Conservation (phyloP, 2,113 vertebrate species). For the Cyphomyrus plagiostoma region DNA sequence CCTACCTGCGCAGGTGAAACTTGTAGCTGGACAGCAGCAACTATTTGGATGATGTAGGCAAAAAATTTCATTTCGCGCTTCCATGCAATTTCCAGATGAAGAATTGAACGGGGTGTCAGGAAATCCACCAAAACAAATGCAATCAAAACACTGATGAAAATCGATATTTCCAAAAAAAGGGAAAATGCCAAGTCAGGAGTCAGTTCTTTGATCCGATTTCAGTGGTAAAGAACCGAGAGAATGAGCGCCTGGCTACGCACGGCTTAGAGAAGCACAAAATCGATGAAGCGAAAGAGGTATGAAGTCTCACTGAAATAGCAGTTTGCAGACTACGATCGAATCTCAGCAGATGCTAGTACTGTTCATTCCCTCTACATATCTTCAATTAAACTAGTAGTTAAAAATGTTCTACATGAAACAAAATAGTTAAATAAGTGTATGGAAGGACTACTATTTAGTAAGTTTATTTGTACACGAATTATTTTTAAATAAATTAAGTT, state of each 20-base stretch:
- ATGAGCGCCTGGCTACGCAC: slow-evolving; percentile 42
- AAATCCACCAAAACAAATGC: slow-evolving; percentile 33
- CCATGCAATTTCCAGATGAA: slow-evolving; percentile 23
- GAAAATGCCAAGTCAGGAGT: slow-evolving; percentile 5
- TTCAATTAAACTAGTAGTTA: neutral
- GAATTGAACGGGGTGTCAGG: slow-evolving; percentile 11
- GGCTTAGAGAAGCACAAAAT: slow-evolving; percentile 34
- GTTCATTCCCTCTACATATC: neutral
- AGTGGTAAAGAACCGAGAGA: neutral
- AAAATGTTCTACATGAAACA: neutral
- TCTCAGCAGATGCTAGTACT: neutral
- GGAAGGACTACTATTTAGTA: neutral
- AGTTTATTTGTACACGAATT: neutral
- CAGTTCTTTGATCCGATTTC: slow-evolving; percentile 30
- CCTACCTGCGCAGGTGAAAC: slow-evolving; percentile 66
- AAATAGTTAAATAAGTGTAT: neutral
- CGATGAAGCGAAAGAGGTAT: slow-evolving; percentile 31
- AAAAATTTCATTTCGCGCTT: slow-evolving; percentile 54
- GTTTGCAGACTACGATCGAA: neutral
- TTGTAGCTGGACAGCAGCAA: slow-evolving; percentile 54
- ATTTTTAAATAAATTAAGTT: neutral
- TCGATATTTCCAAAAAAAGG: slow-evolving; percentile 31
- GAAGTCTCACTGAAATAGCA: neutral
- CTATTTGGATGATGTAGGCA: slow-evolving; percentile 44
- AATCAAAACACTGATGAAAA: slow-evolving; percentile 14